phyloP scores from a whole-genome alignment of 2,797 vertebrate species.

The Gobionotothen gibberifrons region DNA sequence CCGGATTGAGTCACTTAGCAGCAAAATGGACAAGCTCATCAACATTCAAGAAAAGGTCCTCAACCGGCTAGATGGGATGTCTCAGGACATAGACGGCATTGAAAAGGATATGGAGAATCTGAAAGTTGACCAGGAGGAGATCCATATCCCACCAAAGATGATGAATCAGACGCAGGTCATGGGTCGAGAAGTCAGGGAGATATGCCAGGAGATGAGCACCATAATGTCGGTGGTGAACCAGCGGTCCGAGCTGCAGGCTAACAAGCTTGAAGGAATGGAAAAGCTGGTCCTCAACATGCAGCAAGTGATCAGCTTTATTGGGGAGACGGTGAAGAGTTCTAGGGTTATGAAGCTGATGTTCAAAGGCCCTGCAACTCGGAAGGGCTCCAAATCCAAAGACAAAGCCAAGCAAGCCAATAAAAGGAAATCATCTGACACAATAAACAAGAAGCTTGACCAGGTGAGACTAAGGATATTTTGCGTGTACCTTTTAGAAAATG shows the following conservation, averaged over 20 bases:
- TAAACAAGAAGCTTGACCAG: constrained; percentile 82
- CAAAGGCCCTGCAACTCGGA: constrained; percentile 80
- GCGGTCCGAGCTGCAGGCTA: constrained; percentile 87
- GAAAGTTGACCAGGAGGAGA: constrained; percentile 85
- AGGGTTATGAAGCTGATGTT: constrained; percentile 83
- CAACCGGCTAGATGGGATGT: constrained; percentile 87
- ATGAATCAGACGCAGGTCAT: constrained; percentile 64
- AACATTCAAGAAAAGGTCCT: constrained; percentile 89
- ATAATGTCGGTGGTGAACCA: constrained; percentile 88
- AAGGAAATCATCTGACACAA: constrained; percentile 78
- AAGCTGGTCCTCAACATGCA: constrained; percentile 89
- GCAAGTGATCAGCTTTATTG: constrained; percentile 88
- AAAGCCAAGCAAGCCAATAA: constrained; percentile 77
- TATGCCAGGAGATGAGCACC: constrained; percentile 89
- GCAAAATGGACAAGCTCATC: constrained; percentile 91
- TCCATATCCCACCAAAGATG: constrained; percentile 68
- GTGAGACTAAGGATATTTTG: constrained; percentile 71
- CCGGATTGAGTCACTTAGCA: constrained; percentile 87
- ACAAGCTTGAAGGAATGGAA: constrained; percentile 91
- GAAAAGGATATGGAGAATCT: constrained; percentile 87
- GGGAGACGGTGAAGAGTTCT: constrained; percentile 87
- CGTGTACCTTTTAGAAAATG: background rate
- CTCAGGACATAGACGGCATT: constrained; percentile 86
- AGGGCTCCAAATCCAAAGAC: constrained; percentile 75
- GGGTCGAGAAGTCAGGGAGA: constrained; percentile 83